phyloP scores from a whole-genome alignment of 2,797 vertebrate genomes.

The Leptodactylus fallax region DNA sequence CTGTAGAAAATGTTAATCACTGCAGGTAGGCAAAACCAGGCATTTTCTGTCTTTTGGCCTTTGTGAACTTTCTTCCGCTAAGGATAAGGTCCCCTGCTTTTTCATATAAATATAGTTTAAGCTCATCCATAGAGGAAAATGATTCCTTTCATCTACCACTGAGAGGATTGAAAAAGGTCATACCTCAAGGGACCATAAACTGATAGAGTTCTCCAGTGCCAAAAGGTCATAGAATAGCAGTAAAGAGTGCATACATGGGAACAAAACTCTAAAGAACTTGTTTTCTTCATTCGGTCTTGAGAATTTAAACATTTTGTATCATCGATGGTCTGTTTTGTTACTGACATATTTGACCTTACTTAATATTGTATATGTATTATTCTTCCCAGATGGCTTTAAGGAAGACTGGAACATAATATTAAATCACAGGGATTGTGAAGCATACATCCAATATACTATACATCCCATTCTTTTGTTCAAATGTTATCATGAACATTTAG shows the following conservation, averaged over 20 bases:
- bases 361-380: conserved; percentile 41
- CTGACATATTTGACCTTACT: conserved; percentile 48
- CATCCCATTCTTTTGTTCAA: neutral
- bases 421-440: conserved; percentile 16
- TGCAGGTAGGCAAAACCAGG: conserved; percentile 54
- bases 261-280: conserved; percentile 36
- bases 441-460: neutral
- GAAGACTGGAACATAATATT: conserved; percentile 8
- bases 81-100: conserved; percentile 58
- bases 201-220: conserved; percentile 59
- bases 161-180: conserved; percentile 60
- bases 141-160: conserved; percentile 61
- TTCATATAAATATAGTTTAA: conserved; percentile 61
- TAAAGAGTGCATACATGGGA: conserved; percentile 49
- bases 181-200: conserved; percentile 60
- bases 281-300: conserved; percentile 41
- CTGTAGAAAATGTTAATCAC: conserved; percentile 56
- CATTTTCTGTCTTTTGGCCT: conserved; percentile 57
- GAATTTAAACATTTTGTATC: conserved; percentile 42
- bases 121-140: conserved; percentile 59
- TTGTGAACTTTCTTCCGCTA: conserved; percentile 57
- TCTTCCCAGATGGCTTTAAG: conserved; percentile 22
- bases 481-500: neutral
- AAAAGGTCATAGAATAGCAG: conserved; percentile 59
- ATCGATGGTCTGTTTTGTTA: conserved; percentile 36